Conservation (phyloP, 2,797 vertebrate species). For the Acipenser transmontanus region DNA sequence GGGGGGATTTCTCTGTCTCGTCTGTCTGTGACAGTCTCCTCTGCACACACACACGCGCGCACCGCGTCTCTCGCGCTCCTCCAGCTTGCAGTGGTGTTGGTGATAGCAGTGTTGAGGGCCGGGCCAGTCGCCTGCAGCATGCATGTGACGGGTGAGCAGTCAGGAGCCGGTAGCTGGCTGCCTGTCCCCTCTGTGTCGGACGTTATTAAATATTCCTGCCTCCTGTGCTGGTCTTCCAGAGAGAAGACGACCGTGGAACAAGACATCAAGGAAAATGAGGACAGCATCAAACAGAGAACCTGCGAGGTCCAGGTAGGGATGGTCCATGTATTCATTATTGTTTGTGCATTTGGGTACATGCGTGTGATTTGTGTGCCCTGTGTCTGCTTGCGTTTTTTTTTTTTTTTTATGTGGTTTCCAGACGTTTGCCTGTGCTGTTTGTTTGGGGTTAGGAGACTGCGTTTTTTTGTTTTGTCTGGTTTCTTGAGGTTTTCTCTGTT, state of each 20-base stretch:
- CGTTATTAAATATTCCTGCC: conserved; percentile 81
- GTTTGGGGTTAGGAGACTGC: not conserved
- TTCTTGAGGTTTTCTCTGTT: not conserved
- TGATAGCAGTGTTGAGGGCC: conserved; percentile 41
- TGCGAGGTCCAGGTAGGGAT: conserved; percentile 82
- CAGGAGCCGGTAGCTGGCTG: conserved; percentile 65
- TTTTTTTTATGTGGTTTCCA: not conserved
- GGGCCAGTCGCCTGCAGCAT: conserved; percentile 38
- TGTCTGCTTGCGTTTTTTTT: not conserved
- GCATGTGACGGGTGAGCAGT: conserved; percentile 65
- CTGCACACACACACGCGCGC: not conserved
- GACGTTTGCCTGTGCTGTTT: not conserved
- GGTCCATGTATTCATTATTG: not conserved
- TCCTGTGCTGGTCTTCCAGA: conserved; percentile 90
- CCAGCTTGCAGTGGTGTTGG: conserved; percentile 8
- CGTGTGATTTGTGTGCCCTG: not conserved
- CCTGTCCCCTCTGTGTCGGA: conserved; percentile 69
- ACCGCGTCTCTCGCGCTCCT: not conserved
- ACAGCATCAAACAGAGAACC: conserved; percentile 79
- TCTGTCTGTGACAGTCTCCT: not conserved
- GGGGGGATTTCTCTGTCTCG: conserved; percentile 18
- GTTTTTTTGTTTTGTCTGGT: not conserved
- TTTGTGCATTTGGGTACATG: not conserved
- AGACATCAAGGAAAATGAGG: conserved; percentile 93
- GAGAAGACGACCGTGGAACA: conserved; percentile 91